These are phyloP conservation scores for Pteronotus mesoamericanus DNA, from an alignment of 2,797 vertebrate species.

Conservation along the genomic window DNA sequence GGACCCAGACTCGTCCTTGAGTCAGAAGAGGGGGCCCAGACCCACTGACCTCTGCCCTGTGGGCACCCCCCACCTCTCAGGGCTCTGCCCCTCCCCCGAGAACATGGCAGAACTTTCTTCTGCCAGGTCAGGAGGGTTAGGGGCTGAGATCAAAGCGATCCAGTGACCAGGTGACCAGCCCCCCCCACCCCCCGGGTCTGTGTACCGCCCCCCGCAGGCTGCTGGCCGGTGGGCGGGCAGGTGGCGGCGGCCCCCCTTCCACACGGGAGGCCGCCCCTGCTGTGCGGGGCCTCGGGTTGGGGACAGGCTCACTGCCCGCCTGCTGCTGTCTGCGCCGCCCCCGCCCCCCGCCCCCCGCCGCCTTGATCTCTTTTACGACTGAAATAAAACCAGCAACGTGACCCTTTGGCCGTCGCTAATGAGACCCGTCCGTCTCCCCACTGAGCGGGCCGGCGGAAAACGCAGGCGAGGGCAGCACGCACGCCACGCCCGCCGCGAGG, in stretches of 20 bases:
- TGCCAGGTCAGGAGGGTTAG: neutral
- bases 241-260: fast-evolving
- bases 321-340: neutral
- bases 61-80: fast-evolving
- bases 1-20: no score
- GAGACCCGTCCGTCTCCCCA: slow-evolving; percentile 81
- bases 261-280: neutral
- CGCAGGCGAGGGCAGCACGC: slow-evolving; percentile 81
- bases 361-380: slow-evolving; percentile 76
- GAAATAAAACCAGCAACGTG: slow-evolving; percentile 82
- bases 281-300: neutral
- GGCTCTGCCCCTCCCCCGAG: neutral
- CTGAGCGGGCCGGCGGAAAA: slow-evolving; percentile 78
- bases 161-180: no score
- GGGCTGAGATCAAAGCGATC: neutral
- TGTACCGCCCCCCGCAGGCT: fast-evolving
- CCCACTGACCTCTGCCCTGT: fast-evolving
- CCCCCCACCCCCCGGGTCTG: no score
- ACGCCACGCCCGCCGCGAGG: slow-evolving; percentile 78
- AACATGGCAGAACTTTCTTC: fast-evolving
- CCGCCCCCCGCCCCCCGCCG: slow-evolving; percentile 73
- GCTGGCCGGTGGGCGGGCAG: fast-evolving
- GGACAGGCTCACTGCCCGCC: slow-evolving; percentile 67
- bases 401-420: slow-evolving; percentile 81
- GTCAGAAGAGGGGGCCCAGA: fast-evolving